A percentile compares a stretch with the other conserved stretches of the same genome.
Conservation (phyloP, 37 sponge, comb jelly and placozoan species). For the Hormiphora californensis region DNA sequence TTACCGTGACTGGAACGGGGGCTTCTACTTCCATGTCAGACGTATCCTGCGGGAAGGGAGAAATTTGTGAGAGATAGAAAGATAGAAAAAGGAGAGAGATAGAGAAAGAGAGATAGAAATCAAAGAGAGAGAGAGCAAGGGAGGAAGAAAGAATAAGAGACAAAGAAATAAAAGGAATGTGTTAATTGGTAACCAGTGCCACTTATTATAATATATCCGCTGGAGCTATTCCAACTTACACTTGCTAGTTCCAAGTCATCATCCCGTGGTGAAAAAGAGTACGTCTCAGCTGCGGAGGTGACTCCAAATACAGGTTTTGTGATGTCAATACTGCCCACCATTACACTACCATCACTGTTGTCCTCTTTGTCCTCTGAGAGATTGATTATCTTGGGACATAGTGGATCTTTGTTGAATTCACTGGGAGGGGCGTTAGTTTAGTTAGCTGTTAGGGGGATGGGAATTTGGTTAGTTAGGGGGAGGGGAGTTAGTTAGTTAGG, state of each 20-base stretch:
- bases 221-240: conserved; percentile 30
- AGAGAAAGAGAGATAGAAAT: too few relatives aligned
- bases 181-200: too few relatives aligned
- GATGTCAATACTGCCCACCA: conserved; percentile 41
- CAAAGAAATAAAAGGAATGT: too few relatives aligned
- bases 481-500: too few relatives aligned
- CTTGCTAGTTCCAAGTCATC: conserved; percentile 15
- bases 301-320: conserved; percentile 51
- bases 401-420: conserved; percentile 12
- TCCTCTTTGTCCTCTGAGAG: not conserved
- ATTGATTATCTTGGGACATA: conserved; percentile 21
- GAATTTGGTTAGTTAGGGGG: too few relatives aligned
- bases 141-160: too few relatives aligned
- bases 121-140: too few relatives aligned
- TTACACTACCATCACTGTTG: not conserved
- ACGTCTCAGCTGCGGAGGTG: not conserved
- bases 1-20: not conserved
- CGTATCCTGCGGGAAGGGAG: too few relatives aligned
- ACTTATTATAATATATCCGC: too few relatives aligned
- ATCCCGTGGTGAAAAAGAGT: conserved; percentile 14
- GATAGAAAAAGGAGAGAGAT: too few relatives aligned
- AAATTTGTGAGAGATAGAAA: too few relatives aligned
- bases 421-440: not conserved
- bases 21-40: conserved; percentile 39
- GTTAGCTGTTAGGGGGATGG: too few relatives aligned